Evolutionary conservation across 2,113 vertebrate genomes (phyloP).

Genomic region (Brachionichthys hirsutus): DNA sequence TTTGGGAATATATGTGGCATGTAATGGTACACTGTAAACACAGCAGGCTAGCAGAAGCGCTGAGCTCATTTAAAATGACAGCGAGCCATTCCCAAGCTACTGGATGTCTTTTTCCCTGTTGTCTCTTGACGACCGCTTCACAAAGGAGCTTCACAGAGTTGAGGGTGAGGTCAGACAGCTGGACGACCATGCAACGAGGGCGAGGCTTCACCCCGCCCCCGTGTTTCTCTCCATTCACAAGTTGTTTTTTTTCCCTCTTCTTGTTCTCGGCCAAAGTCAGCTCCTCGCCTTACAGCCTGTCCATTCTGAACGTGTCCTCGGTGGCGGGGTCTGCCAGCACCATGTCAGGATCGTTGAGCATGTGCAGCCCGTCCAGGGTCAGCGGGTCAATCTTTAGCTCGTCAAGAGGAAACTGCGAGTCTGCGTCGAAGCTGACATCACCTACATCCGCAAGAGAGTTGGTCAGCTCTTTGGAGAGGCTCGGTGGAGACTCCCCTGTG

Average conservation of each 20-base stretch:
- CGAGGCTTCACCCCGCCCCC: conserved; percentile 70
- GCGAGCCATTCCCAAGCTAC: conserved; percentile 68
- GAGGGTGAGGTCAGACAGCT: conserved; percentile 68
- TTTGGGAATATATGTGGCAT: conserved; percentile 69
- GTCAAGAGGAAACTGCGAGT: conserved; percentile 96
- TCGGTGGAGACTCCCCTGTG: conserved; percentile 96
- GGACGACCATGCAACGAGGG: conserved; percentile 78
- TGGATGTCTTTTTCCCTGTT: conserved; percentile 59
- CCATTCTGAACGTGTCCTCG: conserved; percentile 98
- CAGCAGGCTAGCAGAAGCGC: conserved; percentile 85
- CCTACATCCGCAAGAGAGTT: conserved; percentile 90
- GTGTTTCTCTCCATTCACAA: conserved; percentile 53
- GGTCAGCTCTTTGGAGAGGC: conserved; percentile 96
- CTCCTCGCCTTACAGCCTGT: conserved; percentile 84
- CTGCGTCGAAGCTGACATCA: conserved; percentile 92
- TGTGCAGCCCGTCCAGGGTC: conserved; percentile 96
- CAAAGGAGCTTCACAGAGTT: conserved; percentile 61
- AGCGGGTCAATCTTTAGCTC: conserved; percentile 98
- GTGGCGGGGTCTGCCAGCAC: conserved; percentile 94
- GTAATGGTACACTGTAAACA: conserved; percentile 75
- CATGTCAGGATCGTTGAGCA: conserved; percentile 99
- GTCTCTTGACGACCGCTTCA: conserved; percentile 64
- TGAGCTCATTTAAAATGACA: conserved; percentile 77
- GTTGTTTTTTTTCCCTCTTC: conserved; percentile 31
- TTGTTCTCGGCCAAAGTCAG: conserved; percentile 25